A percentile compares a stretch with the other conserved stretches of the same genome.
Conservation (phyloP, 2,888 invertebrate genomes). For the Leptinotarsa tumamoca region DNA sequence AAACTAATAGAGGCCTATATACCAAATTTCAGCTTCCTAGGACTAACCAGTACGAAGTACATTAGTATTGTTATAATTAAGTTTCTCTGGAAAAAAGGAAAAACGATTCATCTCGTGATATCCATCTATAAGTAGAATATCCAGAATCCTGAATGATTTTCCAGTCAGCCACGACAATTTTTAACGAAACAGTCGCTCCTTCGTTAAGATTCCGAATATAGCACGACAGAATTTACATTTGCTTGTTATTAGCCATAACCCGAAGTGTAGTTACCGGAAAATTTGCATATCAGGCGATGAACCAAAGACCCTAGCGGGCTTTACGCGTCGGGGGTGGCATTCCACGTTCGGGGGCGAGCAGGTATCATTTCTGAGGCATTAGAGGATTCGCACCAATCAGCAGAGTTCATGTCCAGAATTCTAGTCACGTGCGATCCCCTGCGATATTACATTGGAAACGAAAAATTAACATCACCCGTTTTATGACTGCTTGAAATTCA, state of each 20-base stretch:
- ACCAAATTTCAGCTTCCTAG: no score
- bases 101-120: no score
- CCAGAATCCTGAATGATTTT: no score
- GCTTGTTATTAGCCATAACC: slow-evolving; percentile 59
- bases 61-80: no score
- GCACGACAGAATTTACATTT: slow-evolving; percentile 52
- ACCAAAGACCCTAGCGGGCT: slow-evolving; percentile 47
- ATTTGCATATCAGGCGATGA: slow-evolving; percentile 59
- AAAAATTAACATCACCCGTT: slow-evolving; percentile 68
- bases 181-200: no score
- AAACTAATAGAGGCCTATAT: no score
- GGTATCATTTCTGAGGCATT: slow-evolving; percentile 51
- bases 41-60: no score
- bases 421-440: slow-evolving; percentile 56
- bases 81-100: no score
- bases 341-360: slow-evolving; percentile 43
- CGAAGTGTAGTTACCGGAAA: slow-evolving; percentile 55
- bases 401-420: slow-evolving; percentile 48
- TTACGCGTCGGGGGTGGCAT: slow-evolving; percentile 42
- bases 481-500: slow-evolving; percentile 66
- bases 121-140: no score
- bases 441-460: slow-evolving; percentile 65
- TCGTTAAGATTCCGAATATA: slow-evolving; percentile 47
- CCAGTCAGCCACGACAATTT: no score
- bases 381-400: slow-evolving; percentile 56